Evolutionary conservation across 2,113 vertebrate species (phyloP), one percentile per base, ranked within the genome.

Genomic region (Callipepla californica): DNA sequence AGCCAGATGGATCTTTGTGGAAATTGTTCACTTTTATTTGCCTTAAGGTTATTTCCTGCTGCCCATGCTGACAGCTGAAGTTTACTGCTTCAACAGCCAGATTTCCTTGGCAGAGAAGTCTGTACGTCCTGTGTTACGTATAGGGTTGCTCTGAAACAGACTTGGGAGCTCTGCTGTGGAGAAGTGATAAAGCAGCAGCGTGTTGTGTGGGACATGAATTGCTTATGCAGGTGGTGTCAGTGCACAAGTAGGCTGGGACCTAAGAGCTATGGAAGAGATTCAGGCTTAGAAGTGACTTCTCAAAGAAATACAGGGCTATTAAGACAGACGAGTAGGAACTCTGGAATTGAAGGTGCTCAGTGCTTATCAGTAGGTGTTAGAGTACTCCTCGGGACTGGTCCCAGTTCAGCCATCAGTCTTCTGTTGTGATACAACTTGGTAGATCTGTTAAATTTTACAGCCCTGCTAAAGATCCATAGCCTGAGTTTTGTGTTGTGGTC

Each of bases 21-120:
- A 79, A 89, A 61, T 79, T 61, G 36, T 79, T 91, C 86, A 68
- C 40, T 91, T 92, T 79, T 82, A 92, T 89, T 92, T 87, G 67
- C 81, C 53, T 89, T 25, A 9, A 26, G 89, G 70, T 95, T 91
- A 65, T 89, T 94, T 84, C 30, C 11, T 89, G 18, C 59, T 92
- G 78, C 55, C 78, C 21, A 3, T 89, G 50, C 58, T 87, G 77
- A 61, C 70, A 79, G 66, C 66, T 95, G 81, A 93, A 91, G 62
- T 87, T 76, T 72, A 68, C 53, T 8, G 3, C 63, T 89, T 87
- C 62, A 61, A 0, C 26, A 82, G 87, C n/a, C 75, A 85, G 36
- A 65, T 85, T 76, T 91, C 72, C 53, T 62, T 89, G 75, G 78
- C 62, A 47, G 38, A 79, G 67, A 68, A 55, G 63, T 62, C 34